Base-by-base conservation (phyloP, 2,888 invertebrate species). In the Noctua pronuba region DNA sequence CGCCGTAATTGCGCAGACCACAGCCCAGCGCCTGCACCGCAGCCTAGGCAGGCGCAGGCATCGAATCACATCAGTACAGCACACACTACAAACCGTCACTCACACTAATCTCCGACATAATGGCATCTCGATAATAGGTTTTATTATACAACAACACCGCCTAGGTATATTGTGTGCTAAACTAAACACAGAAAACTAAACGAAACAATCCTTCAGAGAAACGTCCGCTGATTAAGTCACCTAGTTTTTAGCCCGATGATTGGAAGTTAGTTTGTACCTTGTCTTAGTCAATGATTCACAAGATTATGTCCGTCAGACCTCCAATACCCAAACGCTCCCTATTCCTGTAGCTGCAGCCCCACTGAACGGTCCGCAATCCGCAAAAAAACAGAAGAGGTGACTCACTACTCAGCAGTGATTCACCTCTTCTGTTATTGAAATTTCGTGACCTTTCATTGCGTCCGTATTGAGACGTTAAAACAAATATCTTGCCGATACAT, bases 361-460 rank as follows among this genome's bases (percentile, higher is more conserved):
- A 28, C n/a, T 70, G 83, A 84, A 77, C 68, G 74, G 68, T 68
- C 68, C 72, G 76, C 88, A 80, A 84, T n/a, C n/a, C n/a, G n/a
- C n/a, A n/a, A n/a, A n/a, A n/a, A n/a, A n/a, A n/a, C n/a, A n/a
- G n/a, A n/a, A n/a, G n/a, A n/a, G n/a, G n/a, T 91, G 92, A 92
- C 87, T 92, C 91, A 91, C 82, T 81, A 71, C 76, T 88, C 89
- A 89, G 79, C 76, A 77, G 82, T 91, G 90, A 92, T 89, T 92
- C 92, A 91, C 86, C 71, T 81, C 68, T 77, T 79, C 81, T 85
- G 89, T 86, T 88, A 85, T 87, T 89, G 84, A 83, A 87, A 88
- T 86, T 91, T 89, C 75, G 85, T 88, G 90, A 88, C 90, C 90
- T 91, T 89, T 89, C 86, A 78, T 90, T 87, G 80, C 70, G 76